A percentile compares a stretch with the other conserved stretches of the same genome.
phyloP scores from a whole-genome alignment of 2,797 vertebrate genomes.

The Avahi laniger region DNA sequence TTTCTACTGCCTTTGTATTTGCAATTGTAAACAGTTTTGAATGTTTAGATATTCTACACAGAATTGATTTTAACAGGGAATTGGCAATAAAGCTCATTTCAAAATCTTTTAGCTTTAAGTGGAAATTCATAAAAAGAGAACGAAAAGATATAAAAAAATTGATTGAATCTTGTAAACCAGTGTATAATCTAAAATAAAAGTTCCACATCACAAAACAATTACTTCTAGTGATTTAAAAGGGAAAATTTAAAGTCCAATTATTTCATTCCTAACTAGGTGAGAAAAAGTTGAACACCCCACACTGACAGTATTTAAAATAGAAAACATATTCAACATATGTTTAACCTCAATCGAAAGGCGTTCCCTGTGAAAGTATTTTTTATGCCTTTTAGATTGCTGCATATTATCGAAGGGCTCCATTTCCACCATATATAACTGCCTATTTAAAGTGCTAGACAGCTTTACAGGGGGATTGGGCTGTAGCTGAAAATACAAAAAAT shows the following conservation, averaged over 20 bases:
- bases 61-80: slow-evolving; percentile 66
- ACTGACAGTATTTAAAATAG: slow-evolving; percentile 54
- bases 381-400: slow-evolving; percentile 61
- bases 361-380: slow-evolving; percentile 45
- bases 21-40: slow-evolving; percentile 29
- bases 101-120: slow-evolving; percentile 54
- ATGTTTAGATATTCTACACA: slow-evolving; percentile 35
- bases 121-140: slow-evolving; percentile 52
- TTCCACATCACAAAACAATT: slow-evolving; percentile 55
- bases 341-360: slow-evolving; percentile 36
- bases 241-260: slow-evolving; percentile 45
- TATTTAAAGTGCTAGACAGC: slow-evolving; percentile 48
- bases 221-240: slow-evolving; percentile 45
- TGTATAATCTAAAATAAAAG: slow-evolving; percentile 62
- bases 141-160: slow-evolving; percentile 41
- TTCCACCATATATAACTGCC: slow-evolving; percentile 54
- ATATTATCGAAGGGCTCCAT: slow-evolving; percentile 8
- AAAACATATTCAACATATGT: slow-evolving; percentile 61
- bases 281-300: background rate
- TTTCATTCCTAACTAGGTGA: slow-evolving; percentile 40
- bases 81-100: slow-evolving; percentile 54
- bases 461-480: background rate
- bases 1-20: slow-evolving; percentile 12
- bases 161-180: slow-evolving; percentile 46
- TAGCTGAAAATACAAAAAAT: slow-evolving; percentile 57